These are phyloP conservation scores for Eurosta solidaginis DNA, from an alignment of 1,140 invertebrate species.

Conservation along the genomic window DNA sequence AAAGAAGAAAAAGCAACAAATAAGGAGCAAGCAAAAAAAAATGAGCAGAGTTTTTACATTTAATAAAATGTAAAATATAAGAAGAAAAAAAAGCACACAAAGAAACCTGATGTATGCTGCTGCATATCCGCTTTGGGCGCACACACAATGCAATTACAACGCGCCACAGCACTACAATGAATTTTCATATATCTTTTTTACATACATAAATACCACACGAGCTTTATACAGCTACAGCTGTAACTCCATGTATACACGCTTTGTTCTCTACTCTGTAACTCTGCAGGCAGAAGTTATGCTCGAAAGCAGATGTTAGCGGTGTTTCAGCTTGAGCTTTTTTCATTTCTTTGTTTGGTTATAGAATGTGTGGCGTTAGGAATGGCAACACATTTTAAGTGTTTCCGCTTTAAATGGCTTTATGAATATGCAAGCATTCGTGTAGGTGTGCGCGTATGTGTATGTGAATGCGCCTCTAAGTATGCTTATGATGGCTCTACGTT, in stretches of 20 bases:
- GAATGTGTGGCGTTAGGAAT: neutral
- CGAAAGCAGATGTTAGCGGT: neutral
- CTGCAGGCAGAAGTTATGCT: neutral
- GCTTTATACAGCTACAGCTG: too few relatives aligned
- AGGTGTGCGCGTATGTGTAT: neutral
- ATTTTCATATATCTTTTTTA: neutral
- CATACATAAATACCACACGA: neutral
- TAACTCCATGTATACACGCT: neutral
- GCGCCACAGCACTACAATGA: neutral
- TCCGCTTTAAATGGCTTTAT: slow-evolving; percentile 22
- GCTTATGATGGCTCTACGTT: neutral
- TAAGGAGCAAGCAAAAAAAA: neutral
- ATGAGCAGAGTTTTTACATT: neutral
- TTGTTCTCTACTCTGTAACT: neutral
- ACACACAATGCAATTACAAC: slow-evolving; percentile 24
- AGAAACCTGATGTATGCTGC: neutral
- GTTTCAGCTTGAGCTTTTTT: neutral
- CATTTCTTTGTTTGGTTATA: too few relatives aligned
- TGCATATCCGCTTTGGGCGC: neutral
- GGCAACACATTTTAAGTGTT: slow-evolving; percentile 27
- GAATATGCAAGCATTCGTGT: neutral
- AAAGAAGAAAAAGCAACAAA: neutral
- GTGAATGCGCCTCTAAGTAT: neutral
- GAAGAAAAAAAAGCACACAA: neutral
- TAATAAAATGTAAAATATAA: neutral